Percentiles rank a stretch among this genome's conserved stretches.
phyloP scores from a whole-genome alignment of 2,797 vertebrate species.

The Falco novaeseelandiae region DNA sequence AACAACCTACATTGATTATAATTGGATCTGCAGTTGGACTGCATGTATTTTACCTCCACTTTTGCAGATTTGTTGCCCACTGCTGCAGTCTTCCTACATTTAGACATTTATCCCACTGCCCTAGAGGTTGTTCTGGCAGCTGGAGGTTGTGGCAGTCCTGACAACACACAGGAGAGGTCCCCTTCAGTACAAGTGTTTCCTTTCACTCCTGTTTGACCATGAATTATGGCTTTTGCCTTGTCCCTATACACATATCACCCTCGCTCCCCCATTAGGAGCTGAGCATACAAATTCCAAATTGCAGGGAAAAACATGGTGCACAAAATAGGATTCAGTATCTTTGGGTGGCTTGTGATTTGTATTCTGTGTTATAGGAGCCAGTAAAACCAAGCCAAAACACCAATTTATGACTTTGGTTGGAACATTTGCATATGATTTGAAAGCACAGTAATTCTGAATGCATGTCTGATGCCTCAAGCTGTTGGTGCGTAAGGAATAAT shows the following conservation, averaged over 20 bases:
- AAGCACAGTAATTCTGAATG: neutral
- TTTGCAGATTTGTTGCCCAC: constrained; percentile 5
- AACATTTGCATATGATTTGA: neutral
- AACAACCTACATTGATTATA: constrained; percentile 55
- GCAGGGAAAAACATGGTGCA: neutral
- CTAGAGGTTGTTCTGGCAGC: constrained; percentile 14
- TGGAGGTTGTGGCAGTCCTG: neutral
- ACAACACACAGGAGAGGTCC: neutral
- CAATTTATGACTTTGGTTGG: neutral
- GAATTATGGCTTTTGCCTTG: neutral
- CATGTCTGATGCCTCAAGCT: neutral
- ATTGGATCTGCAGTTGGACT: constrained; percentile 21
- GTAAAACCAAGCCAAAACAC: neutral
- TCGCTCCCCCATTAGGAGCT: neutral
- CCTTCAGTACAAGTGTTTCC: neutral
- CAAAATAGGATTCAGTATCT: neutral
- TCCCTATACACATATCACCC: neutral
- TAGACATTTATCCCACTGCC: neutral
- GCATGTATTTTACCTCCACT: neutral
- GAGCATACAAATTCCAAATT: neutral
- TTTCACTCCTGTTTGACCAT: neutral
- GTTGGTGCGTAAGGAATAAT: neutral
- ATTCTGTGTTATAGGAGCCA: neutral
- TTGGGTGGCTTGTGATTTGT: neutral
- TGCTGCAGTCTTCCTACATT: neutral